Conservation (phyloP, 1,140 invertebrate genomes). For the Drosophila busckii region DNA sequence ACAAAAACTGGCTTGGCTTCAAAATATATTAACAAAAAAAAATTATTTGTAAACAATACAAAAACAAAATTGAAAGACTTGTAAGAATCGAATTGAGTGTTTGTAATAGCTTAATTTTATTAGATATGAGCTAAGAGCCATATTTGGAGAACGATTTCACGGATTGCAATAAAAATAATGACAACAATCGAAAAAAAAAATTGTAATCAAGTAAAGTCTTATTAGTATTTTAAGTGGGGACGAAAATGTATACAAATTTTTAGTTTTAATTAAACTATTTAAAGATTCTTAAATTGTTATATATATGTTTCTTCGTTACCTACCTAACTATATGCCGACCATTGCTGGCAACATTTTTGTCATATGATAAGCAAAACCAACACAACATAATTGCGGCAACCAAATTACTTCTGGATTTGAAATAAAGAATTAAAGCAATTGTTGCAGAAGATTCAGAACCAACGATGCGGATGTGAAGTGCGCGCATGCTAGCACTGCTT, state of each 20-base stretch:
- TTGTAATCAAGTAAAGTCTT: too few species aligned
- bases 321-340: too few species aligned
- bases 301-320: too few species aligned
- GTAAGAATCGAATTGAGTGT: not conserved
- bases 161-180: too few species aligned
- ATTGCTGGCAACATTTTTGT: slow-evolving; percentile 43
- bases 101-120: too few species aligned
- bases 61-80: not conserved
- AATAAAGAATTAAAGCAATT: slow-evolving; percentile 69
- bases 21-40: slow-evolving; percentile 8
- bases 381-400: slow-evolving; percentile 61
- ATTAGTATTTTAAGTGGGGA: too few species aligned
- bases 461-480: slow-evolving; percentile 68
- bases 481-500: slow-evolving; percentile 66
- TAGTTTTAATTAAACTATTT: too few species aligned
- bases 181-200: too few species aligned
- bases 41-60: not conserved
- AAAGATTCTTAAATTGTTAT: too few species aligned
- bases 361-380: slow-evolving; percentile 60
- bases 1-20: not conserved
- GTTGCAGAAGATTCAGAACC: slow-evolving; percentile 24
- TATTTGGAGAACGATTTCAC: too few species aligned
- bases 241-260: too few species aligned
- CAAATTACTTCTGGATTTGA: slow-evolving; percentile 72
- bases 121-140: too few species aligned